Conservation (phyloP, 2,797 vertebrate genomes). For the Nannoperca australis region DNA sequence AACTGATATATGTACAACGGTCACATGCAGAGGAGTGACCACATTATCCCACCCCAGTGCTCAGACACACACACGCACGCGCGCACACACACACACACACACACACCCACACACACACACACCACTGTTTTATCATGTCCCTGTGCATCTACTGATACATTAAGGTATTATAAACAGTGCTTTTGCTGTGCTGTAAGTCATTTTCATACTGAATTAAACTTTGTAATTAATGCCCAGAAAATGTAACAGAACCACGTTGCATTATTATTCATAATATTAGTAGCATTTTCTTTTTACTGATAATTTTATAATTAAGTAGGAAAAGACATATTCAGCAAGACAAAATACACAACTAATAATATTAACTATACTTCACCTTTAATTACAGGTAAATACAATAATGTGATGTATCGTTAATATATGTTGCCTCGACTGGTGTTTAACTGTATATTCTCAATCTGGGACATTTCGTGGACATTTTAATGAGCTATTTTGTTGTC, state of each 20-base stretch:
- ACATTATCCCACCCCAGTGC: slow-evolving; percentile 1
- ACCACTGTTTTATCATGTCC: neutral
- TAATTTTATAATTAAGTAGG: neutral
- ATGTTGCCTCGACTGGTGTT: neutral
- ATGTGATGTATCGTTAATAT: neutral
- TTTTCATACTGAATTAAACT: neutral
- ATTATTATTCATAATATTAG: too few relatives aligned
- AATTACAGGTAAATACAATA: neutral
- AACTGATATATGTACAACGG: slow-evolving; percentile 27
- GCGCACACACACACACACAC: neutral
- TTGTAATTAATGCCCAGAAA: neutral
- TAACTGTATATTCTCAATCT: too few relatives aligned
- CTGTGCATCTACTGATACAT: neutral
- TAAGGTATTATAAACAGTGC: neutral
- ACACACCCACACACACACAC: slow-evolving; percentile 6
- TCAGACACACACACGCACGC: neutral
- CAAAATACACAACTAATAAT: too few relatives aligned
- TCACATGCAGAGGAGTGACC: slow-evolving; percentile 45
- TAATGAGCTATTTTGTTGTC: neutral
- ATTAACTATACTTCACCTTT: too few relatives aligned
- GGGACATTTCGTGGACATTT: too few relatives aligned
- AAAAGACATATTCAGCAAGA: too few relatives aligned
- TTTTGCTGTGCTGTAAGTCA: neutral
- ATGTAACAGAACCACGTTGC: too few relatives aligned
- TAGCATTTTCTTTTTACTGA: neutral